A percentile compares a stretch with the other conserved stretches of the same genome.
phyloP scores from a whole-genome alignment of 2,113 vertebrate species.

The Tupaia tana region DNA sequence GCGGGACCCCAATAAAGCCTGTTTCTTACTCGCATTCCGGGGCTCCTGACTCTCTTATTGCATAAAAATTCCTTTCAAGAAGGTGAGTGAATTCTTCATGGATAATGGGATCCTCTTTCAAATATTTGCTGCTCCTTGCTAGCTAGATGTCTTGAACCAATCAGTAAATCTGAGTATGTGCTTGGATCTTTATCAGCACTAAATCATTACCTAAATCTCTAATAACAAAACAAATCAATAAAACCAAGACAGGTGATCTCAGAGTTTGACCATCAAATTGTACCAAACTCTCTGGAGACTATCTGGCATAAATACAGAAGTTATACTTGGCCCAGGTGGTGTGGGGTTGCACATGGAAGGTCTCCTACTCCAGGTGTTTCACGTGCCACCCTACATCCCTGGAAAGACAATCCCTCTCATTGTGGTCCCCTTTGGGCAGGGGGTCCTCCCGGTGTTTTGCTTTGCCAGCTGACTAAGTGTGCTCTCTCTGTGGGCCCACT shows the following conservation, averaged over 20 bases:
- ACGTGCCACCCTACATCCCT: neutral
- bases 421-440: too few species aligned
- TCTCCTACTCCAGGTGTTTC: neutral
- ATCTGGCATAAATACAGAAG: neutral
- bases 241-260: neutral
- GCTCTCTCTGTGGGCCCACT: too few species aligned
- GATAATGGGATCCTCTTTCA: constrained; percentile 67
- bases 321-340: neutral
- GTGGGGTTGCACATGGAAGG: neutral
- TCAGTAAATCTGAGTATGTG: constrained; percentile 57
- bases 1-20: too few species aligned
- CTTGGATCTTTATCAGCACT: neutral
- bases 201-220: neutral
- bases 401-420: neutral
- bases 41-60: too few species aligned
- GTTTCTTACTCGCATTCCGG: too few species aligned
- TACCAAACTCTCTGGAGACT: neutral
- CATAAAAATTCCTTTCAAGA: neutral
- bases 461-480: neutral
- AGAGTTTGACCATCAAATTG: neutral
- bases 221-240: neutral
- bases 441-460: neutral
- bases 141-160: constrained; percentile 80
- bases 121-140: constrained; percentile 77
- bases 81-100: constrained; percentile 74